Base-by-base conservation (phyloP, 1,140 invertebrate genomes). In the Chelonus insularis region DNA sequence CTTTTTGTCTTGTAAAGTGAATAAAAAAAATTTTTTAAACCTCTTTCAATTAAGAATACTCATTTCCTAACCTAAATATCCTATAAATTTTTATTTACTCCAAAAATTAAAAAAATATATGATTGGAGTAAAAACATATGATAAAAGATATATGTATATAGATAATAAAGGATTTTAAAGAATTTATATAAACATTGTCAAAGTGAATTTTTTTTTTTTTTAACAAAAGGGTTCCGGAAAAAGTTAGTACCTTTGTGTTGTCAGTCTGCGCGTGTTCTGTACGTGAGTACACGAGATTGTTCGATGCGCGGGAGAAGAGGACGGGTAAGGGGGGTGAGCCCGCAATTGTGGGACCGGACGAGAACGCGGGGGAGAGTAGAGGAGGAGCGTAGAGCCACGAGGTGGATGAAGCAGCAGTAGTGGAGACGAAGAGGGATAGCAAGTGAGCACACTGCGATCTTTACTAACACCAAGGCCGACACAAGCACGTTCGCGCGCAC, bases 401-500 rank as follows among this genome's bases (percentile, higher is more conserved):
- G 51, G 48, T 45, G 47, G 34, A 48, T 34, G 16, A 21, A 50
- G 14, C 16, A 21, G 9, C 9, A 62, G 36, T 51, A 12, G 18
- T 41, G 58, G 48, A 58, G 41, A 48, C 21, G 6, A 55, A 14
- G 18, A 29, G 51, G 16, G 23, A 12, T 48, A 25, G 56, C 39
- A 52, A 59, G 51, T 14, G 37, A 12, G 50, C 61, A 63, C 32
- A 43, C 47, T 57, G 32, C 45, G 61, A 58, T 62, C 51, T 61
- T 60, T 50, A 60, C 63, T 32, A 63, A 60, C 54, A 62, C 47
- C 58, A 61, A 60, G 61, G 65, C 68, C 60, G 52, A 55, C 60
- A 57, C 45, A 60, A 68, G 64, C 68, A 68, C 66, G 69, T 68
- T 70, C 70, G 71, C 69, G 70, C 70, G 70, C 74, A 69, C 71